A percentile compares a stretch with the other conserved stretches of the same genome.
Conservation (phyloP, 2,113 vertebrate species). For the Solea solea region DNA sequence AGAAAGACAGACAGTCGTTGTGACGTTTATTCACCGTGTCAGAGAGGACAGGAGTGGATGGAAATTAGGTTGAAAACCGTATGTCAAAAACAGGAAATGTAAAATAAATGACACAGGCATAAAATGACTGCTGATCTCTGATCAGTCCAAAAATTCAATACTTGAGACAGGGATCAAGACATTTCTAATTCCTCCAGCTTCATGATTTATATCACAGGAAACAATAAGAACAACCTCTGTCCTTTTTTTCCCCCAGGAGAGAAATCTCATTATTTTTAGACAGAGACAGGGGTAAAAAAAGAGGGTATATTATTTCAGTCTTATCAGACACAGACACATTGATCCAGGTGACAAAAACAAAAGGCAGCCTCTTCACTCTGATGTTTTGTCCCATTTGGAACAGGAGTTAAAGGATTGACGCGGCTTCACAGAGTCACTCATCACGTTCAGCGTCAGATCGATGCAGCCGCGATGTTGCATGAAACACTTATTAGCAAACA, state of each 20-base stretch:
- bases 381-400: conserved; percentile 36
- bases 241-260: conserved; percentile 1
- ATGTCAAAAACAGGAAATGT: too few relatives aligned
- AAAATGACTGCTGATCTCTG: too few relatives aligned
- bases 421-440: conserved; percentile 5
- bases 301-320: not conserved
- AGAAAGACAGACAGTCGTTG: too few relatives aligned
- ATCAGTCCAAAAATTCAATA: too few relatives aligned
- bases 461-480: not conserved
- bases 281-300: too few relatives aligned
- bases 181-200: too few relatives aligned
- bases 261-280: not conserved
- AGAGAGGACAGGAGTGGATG: too few relatives aligned
- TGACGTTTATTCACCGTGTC: too few relatives aligned
- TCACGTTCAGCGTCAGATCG: not conserved
- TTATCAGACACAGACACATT: conserved; percentile 12
- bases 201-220: not conserved
- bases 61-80: too few relatives aligned
- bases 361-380: conserved; percentile 32
- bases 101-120: too few relatives aligned
- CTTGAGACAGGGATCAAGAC: too few relatives aligned
- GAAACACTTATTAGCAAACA: not conserved
- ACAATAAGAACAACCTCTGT: not conserved
- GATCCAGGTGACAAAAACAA: conserved; percentile 15
- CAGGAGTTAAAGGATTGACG: conserved; percentile 21